Evolutionary conservation across 2,113 vertebrate genomes (phyloP).

Genomic region (Vanacampus margaritifer): DNA sequence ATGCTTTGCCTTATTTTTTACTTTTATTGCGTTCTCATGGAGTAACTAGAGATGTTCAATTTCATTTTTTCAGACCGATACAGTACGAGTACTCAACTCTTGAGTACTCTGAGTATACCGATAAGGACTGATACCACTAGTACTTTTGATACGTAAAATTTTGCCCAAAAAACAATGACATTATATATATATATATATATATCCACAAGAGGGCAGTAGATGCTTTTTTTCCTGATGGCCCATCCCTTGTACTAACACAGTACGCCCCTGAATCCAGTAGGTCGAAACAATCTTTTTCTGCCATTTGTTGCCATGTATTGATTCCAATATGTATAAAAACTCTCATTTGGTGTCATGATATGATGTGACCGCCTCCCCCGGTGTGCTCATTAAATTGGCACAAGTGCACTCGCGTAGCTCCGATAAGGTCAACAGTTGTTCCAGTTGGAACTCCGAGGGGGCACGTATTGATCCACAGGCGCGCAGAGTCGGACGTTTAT

Average conservation of each 20-base stretch:
- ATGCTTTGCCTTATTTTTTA: too few relatives aligned
- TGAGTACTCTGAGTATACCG: too few relatives aligned
- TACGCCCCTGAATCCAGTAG: not conserved
- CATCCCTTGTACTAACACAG: not conserved
- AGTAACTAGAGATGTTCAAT: too few relatives aligned
- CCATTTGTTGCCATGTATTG: constrained; percentile 40
- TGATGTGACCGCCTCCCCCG: constrained; percentile 37
- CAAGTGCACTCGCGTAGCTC: constrained; percentile 34
- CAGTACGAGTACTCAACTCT: too few relatives aligned
- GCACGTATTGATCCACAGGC: constrained; percentile 21
- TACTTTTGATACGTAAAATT: too few relatives aligned
- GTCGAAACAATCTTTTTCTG: constrained; percentile 16
- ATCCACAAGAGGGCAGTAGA: too few relatives aligned
- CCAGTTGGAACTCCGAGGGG: constrained; percentile 20
- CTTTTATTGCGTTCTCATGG: not conserved
- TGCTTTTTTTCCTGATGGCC: too few relatives aligned
- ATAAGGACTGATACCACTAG: too few relatives aligned
- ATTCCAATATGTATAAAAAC: constrained; percentile 45
- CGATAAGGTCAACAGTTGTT: constrained; percentile 33
- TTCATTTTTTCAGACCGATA: too few relatives aligned
- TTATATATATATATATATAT: too few relatives aligned
- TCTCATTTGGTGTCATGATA: constrained; percentile 51
- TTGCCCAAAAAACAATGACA: too few relatives aligned
- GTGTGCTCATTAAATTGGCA: constrained; percentile 55
- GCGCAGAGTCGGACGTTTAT: constrained; percentile 11